Evolutionary conservation across 2,113 vertebrate genomes (phyloP).

Genomic region (Pelodiscus sinensis): DNA sequence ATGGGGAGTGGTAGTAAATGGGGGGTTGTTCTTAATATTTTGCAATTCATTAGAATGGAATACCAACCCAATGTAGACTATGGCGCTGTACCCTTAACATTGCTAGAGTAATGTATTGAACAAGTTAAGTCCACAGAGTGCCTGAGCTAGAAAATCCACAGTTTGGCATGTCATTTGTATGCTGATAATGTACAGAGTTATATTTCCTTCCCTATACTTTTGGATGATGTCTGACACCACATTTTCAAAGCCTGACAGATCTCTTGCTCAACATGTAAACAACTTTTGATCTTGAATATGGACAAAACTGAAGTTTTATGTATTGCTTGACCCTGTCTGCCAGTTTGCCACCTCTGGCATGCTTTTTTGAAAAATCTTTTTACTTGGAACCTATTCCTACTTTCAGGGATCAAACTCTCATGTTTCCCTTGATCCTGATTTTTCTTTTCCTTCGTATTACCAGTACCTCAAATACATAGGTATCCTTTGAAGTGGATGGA

Average conservation of each 20-base stretch:
- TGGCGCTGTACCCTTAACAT: neutral
- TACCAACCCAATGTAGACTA: neutral
- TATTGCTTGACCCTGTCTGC: neutral
- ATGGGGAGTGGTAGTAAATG: neutral
- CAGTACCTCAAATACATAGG: neutral
- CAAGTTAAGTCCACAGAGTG: fast-evolving
- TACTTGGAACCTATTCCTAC: neutral
- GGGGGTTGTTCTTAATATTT: neutral
- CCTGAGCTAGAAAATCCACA: neutral
- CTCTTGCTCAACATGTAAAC: neutral
- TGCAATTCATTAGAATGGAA: neutral
- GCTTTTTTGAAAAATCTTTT: neutral
- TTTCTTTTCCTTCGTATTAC: neutral
- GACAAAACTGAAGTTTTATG: fast-evolving
- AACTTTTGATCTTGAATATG: neutral
- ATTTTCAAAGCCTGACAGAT: neutral
- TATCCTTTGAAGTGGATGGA: neutral
- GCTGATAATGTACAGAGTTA: neutral
- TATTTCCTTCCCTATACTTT: neutral
- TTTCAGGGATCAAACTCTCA: neutral
- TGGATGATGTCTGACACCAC: neutral
- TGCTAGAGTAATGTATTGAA: neutral
- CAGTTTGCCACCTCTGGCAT: neutral
- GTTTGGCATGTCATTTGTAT: neutral
- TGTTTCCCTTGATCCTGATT: neutral